Conservation (phyloP, 2,888 invertebrate genomes). For the Petrolisthes cinctipes region DNA sequence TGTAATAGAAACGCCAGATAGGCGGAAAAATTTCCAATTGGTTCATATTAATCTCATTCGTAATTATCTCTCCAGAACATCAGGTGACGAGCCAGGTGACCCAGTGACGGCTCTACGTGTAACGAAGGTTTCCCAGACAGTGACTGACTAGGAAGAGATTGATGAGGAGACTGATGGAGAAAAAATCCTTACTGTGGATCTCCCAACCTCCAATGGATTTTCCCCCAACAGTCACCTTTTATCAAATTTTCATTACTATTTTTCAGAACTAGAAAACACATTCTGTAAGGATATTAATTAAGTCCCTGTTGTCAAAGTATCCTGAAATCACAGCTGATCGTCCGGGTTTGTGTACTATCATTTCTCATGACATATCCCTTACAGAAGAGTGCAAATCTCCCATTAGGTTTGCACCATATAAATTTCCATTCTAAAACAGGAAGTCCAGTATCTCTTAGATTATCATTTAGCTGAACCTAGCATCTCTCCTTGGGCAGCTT, state of each 20-base stretch:
- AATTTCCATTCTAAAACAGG: background rate
- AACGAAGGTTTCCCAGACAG: background rate
- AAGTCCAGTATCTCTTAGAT: background rate
- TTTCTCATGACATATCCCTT: background rate
- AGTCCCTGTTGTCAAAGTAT: background rate
- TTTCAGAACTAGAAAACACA: background rate
- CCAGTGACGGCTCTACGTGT: background rate
- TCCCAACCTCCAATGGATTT: background rate
- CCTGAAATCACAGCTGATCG: background rate
- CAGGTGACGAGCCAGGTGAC: background rate
- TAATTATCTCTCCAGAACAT: background rate
- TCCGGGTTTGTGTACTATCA: background rate
- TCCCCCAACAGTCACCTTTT: background rate
- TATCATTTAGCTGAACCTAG: background rate
- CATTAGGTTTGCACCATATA: background rate
- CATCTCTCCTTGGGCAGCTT: background rate
- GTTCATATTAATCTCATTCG: conserved; percentile 18
- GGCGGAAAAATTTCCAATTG: background rate
- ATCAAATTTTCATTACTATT: background rate
- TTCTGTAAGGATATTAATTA: background rate
- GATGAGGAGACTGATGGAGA: background rate
- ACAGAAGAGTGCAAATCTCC: background rate
- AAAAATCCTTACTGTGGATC: background rate
- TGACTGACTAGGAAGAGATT: background rate
- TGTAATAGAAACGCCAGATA: too few species aligned